Base-by-base conservation (phyloP, 2,888 invertebrate species). In the Yponomeuta cagnagella region DNA sequence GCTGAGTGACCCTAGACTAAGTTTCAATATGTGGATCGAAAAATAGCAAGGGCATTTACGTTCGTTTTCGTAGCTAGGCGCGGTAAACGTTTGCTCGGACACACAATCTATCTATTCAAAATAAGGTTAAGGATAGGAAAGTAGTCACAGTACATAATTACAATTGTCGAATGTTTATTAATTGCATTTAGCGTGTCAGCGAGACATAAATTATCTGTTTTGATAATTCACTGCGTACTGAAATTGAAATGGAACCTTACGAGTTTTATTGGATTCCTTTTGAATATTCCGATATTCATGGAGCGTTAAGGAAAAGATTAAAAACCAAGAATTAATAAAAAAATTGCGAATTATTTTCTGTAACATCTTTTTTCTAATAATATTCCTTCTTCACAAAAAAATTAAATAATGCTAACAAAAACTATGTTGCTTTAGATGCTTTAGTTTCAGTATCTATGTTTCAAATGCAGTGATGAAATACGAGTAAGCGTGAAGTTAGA, bases 81-180 rank as follows among this genome's bases (percentile, higher is more conserved):
- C 52, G 52, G 52, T n/a, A 33, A 67, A 37, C 37, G 30, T 23
- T 64, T 10, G 67, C 67, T 67, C 33, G 37, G 63, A 23, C 33
- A 12, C 10, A 70, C 70, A 70, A 70, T 70, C 70, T 70, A 70
- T 70, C 70, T 70, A 70, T 75, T 71, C 73, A 77, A 81, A 89
- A 86, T 88, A 89, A 90, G 89, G 90, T 90, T 87, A 90, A 90
- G 89, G 89, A 90, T 89, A 85, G 77, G 79, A 85, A 83, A 83
- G 79, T 76, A n/a, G 79, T 76, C 76, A 79, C 74, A 74, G 79
- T 80, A 43, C 43, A 43, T 43, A 80, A 79, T 78, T 74, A 79
- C 79, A 78, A 75, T 72, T 77, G 77, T 77, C 72, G 75, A 74
- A 73, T 76, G 77, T 82, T 85, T 86, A 83, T 78, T 66, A 76